Base-by-base conservation (phyloP, 2,888 invertebrate genomes). In the Ypsolopha sequella region DNA sequence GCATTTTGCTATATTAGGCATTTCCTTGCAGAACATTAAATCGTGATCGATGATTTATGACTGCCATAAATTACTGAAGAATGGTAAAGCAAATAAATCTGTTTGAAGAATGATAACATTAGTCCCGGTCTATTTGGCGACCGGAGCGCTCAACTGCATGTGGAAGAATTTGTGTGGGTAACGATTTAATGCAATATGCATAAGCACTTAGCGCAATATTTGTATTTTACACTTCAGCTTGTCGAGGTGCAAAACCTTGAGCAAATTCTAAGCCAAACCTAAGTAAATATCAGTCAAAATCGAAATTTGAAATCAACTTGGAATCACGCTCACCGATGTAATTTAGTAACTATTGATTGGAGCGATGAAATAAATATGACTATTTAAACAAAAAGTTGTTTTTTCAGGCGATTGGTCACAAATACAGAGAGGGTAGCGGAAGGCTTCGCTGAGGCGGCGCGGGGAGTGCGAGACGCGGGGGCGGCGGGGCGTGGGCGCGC, bases 401-500 rank as follows among this genome's bases (percentile, higher is more conserved):
- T 24, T 24, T 24, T 24, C 24, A 24, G 24, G 24, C 4, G 24
- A 24, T 24, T 24, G 24, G 24, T 24, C 24, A 4, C 24, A 8
- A 43, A 2, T n/a, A 43, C 11, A 43, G 43, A n/a, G n/a, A 61
- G 64, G 63, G 60, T 73, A 68, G 73, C 78, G 79, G 80, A 84
- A 85, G 81, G 84, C 80, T 85, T 70, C 63, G 63, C 63, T 55
- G 60, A 60, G 62, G 64, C 59, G 56, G 59, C 61, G 63, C 62
- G 60, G 56, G 61, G 56, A 52, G 59, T 24, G 4, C 55, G 63
- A 62, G 59, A 70, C 61, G 63, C 51, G 53, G 55, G 54, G 55
- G 68, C 64, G 67, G 65, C 68, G 63, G 56, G 65, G 66, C 67
- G 80, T 79, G 75, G 80, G 80, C 71, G 79, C 76, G 81, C 79